Evolutionary conservation across 2,888 invertebrate genomes (phyloP).

Genomic region (Pimpla rufipes): DNA sequence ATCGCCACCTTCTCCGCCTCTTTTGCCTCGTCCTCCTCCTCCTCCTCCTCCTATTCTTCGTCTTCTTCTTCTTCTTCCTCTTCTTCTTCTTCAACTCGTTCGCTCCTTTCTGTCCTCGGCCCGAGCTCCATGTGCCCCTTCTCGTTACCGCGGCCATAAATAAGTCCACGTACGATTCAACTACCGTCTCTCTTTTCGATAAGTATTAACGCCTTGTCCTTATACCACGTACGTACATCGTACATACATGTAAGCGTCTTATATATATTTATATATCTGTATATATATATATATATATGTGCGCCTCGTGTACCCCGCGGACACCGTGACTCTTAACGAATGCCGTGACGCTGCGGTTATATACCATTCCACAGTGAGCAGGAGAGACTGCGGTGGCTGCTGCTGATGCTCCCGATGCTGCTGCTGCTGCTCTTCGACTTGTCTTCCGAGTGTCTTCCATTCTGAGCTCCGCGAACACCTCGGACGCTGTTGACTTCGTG

Average conservation of each 20-base stretch:
- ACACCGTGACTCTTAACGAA: slow-evolving; percentile 66
- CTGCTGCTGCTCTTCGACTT: slow-evolving; percentile 21
- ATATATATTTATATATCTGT: slow-evolving; percentile 38
- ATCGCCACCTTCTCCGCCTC: slow-evolving; percentile 73
- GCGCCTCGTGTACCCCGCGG: slow-evolving; percentile 25
- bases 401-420: slow-evolving; percentile 61
- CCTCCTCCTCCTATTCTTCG: slow-evolving; percentile 28
- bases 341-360: slow-evolving; percentile 68
- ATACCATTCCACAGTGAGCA: slow-evolving; percentile 55
- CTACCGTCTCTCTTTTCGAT: slow-evolving; percentile 77
- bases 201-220: slow-evolving; percentile 78
- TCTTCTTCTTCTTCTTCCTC: slow-evolving; percentile 46
- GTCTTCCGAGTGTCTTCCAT: slow-evolving; percentile 28
- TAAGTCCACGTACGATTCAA: slow-evolving; percentile 75
- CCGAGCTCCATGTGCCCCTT: slow-evolving; percentile 66
- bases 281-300: slow-evolving; percentile 1
- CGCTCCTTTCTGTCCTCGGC: slow-evolving; percentile 54
- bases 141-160: slow-evolving; percentile 77
- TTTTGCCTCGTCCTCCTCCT: slow-evolving; percentile 57
- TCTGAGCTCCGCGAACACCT: not conserved
- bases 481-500: slow-evolving; percentile 29
- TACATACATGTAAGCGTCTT: not conserved
- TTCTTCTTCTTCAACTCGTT: slow-evolving; percentile 37
- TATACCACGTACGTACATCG: slow-evolving; percentile 38
- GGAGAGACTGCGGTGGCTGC: slow-evolving; percentile 47